phyloP scores from a whole-genome alignment of 2,797 vertebrate species.

The Salarias fasciatus region DNA sequence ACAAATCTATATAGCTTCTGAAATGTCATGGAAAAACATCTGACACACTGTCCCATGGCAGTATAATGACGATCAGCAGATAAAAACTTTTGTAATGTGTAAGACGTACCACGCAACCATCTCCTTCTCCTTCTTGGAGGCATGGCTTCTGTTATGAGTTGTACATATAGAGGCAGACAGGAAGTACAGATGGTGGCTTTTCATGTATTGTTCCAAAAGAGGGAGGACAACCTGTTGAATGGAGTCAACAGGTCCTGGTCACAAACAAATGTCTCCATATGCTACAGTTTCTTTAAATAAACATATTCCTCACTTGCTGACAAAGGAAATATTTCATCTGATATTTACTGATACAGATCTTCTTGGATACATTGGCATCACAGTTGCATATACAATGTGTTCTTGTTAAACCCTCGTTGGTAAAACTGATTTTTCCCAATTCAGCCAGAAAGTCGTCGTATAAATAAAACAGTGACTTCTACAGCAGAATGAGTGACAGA shows the following conservation, averaged over 20 bases:
- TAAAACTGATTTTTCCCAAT: too few relatives aligned
- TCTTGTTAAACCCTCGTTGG: too few relatives aligned
- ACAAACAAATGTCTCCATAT: not conserved
- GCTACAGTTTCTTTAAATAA: not conserved
- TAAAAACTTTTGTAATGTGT: not conserved
- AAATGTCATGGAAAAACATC: not conserved
- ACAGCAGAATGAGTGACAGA: too few relatives aligned
- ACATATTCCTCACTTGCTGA: not conserved
- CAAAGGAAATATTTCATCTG: not conserved
- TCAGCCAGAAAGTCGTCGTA: too few relatives aligned
- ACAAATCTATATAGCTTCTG: too few relatives aligned
- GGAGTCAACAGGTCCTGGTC: not conserved
- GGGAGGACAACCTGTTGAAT: constrained; percentile 89
- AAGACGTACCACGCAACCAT: constrained; percentile 89
- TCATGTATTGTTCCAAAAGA: constrained; percentile 94
- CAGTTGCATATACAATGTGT: too few relatives aligned
- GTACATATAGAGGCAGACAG: constrained; percentile 85
- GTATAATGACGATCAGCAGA: not conserved
- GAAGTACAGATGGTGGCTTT: constrained; percentile 91
- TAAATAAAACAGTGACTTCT: too few relatives aligned
- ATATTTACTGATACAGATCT: too few relatives aligned
- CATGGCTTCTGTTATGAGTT: constrained; percentile 84
- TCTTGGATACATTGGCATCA: too few relatives aligned
- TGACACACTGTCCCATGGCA: not conserved
- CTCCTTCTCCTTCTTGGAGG: constrained; percentile 94